Base-by-base conservation (phyloP, 2,888 invertebrate genomes). In the Harpalus rubripes region DNA sequence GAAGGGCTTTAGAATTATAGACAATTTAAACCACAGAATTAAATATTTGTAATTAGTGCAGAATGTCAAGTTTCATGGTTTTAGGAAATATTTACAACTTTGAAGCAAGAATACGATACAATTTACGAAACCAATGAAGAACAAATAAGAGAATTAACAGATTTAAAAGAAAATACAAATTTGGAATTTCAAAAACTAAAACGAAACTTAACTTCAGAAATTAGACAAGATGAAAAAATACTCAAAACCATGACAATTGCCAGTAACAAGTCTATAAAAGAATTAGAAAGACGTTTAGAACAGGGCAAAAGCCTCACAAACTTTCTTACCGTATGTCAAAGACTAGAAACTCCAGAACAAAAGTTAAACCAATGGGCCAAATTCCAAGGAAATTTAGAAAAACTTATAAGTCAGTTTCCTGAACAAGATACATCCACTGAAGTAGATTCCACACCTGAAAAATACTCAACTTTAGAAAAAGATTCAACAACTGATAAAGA, bases 261-360 rank as follows among this genome's bases (percentile, higher is more conserved):
- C 16, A 91, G 93, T 0, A 92, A 92, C 86, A 89, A 89, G n/a
- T 86, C 91, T 10, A 86, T 92, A 0, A 91, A 91, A 86, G 90
- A 92, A 90, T 88, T 94, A 1, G 89, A 91, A 86, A 87, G 88
- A 2, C 90, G 92, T 0, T 88, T 89, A 44, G 89, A 90, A 83
- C 93, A 93, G 88, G 93, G 93, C 4, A 92, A 93, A 85, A 92
- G 92, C 87, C 92, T 94, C 76, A 88, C 93, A 68, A 91, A 92
- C 26, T 88, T 94, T 86, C 91, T 92, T 26, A 91, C 91, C 26
- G 90, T 92, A n/a, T 94, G 94, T 86, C 90, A 92, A 56, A 93
- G 93, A 89, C 92, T 92, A 87, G 93, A 94, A 90, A 93, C 93
- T 0, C 92, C 92, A 86, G 90, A 91, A 12, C 93, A 94, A 89